Evolutionary conservation across 1,140 invertebrate genomes (phyloP).

Genomic region (Hycleus cichorii): DNA sequence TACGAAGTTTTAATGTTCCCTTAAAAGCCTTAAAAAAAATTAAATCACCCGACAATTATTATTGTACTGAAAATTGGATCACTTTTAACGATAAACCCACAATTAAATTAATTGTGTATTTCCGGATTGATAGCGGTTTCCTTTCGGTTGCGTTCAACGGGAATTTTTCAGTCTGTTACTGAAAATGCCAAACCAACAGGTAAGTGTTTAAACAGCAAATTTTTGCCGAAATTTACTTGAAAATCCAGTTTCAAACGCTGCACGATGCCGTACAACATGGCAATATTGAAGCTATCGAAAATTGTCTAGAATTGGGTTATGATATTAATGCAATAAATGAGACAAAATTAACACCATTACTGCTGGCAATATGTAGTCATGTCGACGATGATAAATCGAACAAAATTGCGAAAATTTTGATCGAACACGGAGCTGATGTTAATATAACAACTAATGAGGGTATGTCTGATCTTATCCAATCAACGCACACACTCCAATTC

Average conservation of each 20-base stretch:
- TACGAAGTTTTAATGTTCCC: too few species aligned
- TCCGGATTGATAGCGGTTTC: too few species aligned
- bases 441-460: not conserved
- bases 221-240: too few species aligned
- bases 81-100: too few species aligned
- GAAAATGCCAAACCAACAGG: not conserved
- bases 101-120: too few species aligned
- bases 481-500: too few species aligned
- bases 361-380: slow-evolving; percentile 11
- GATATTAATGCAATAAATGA: slow-evolving; percentile 13
- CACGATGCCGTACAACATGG: slow-evolving; percentile 7
- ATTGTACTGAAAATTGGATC: too few species aligned
- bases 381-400: slow-evolving; percentile 4
- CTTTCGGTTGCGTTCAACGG: too few species aligned
- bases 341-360: slow-evolving; percentile 15
- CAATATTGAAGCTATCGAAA: slow-evolving; percentile 4
- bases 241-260: not conserved
- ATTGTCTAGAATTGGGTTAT: not conserved
- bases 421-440: slow-evolving; percentile 14
- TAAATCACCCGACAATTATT: too few species aligned
- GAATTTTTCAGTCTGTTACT: too few species aligned
- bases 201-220: not conserved
- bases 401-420: slow-evolving; percentile 11
- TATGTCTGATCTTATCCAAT: too few species aligned
- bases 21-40: too few species aligned